phyloP scores from a whole-genome alignment of 2,113 vertebrate species.

The Triplophysa tibetana region DNA sequence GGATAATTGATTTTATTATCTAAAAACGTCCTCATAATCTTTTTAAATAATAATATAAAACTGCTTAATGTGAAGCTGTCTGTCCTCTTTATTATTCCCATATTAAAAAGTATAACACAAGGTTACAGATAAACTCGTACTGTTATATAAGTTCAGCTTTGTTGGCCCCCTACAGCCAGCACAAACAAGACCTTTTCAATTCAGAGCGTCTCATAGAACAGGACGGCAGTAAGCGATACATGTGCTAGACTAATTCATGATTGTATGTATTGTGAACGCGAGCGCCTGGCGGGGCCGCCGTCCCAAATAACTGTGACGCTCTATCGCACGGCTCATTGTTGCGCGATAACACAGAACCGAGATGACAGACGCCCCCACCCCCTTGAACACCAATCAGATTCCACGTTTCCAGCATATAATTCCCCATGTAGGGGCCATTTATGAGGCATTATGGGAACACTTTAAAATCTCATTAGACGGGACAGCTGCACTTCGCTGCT shows the following conservation, averaged over 20 bases:
- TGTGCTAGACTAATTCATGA: slow-evolving; percentile 46
- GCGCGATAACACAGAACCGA: slow-evolving; percentile 44
- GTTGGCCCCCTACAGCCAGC: neutral
- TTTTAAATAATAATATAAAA: too few species aligned
- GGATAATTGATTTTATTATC: too few species aligned
- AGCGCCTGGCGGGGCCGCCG: slow-evolving; percentile 48
- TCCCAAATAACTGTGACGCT: slow-evolving; percentile 53
- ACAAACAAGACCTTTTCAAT: slow-evolving; percentile 33
- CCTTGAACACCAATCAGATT: slow-evolving; percentile 49
- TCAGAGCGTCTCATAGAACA: slow-evolving; percentile 4
- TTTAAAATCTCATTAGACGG: slow-evolving; percentile 56
- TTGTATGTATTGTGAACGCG: slow-evolving; percentile 53
- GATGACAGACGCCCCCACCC: slow-evolving; percentile 47
- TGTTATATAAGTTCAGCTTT: too few species aligned
- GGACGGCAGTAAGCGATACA: slow-evolving; percentile 43
- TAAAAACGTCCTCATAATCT: too few species aligned
- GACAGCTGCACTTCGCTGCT: slow-evolving; percentile 54
- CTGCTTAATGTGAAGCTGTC: too few species aligned
- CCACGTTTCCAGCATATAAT: slow-evolving; percentile 40
- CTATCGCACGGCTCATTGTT: slow-evolving; percentile 50
- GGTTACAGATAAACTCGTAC: too few species aligned
- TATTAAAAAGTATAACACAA: too few species aligned
- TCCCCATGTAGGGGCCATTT: slow-evolving; percentile 52
- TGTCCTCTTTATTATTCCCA: too few species aligned
- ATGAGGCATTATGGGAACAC: slow-evolving; percentile 55